phyloP scores from a whole-genome alignment of 2,888 invertebrate species.

The Creontiades dilutus region DNA sequence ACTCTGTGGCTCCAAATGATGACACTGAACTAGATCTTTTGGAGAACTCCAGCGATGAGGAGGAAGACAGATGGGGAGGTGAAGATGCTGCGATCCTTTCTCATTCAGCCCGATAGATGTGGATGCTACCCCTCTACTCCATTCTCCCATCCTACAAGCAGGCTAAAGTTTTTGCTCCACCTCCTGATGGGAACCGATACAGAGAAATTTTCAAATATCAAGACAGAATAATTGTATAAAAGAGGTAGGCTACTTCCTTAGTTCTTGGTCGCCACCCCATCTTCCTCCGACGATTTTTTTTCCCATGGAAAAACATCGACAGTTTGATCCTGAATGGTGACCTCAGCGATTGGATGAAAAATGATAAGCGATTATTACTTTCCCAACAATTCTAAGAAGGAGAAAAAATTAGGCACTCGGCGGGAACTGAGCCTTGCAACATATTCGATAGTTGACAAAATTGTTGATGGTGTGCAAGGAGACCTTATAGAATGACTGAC shows the following conservation, averaged over 20 bases:
- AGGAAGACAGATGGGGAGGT: constrained; percentile 78
- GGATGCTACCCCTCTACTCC: constrained; percentile 96
- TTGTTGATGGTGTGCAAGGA: too few species aligned
- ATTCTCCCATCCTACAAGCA: constrained; percentile 91
- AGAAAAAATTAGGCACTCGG: too few species aligned
- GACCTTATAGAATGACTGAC: too few species aligned
- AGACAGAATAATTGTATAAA: too few species aligned
- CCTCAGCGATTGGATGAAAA: background rate
- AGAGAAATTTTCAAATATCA: too few species aligned
- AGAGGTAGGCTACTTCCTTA: too few species aligned
- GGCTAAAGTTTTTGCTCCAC: too few species aligned
- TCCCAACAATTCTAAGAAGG: too few species aligned
- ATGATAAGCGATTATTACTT: background rate
- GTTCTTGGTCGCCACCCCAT: constrained; percentile 54
- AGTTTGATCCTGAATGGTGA: background rate
- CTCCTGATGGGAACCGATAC: too few species aligned
- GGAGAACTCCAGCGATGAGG: constrained; percentile 79
- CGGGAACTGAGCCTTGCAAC: too few species aligned
- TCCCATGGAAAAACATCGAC: background rate
- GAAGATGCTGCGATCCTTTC: constrained; percentile 67
- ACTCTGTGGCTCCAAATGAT: constrained; percentile 85
- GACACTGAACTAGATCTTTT: constrained; percentile 86
- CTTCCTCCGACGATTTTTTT: constrained; percentile 23
- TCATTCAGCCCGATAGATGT: constrained; percentile 83
- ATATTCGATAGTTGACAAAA: too few species aligned